phyloP scores from a whole-genome alignment of 2,888 invertebrate genomes.

The Cenopis cana region DNA sequence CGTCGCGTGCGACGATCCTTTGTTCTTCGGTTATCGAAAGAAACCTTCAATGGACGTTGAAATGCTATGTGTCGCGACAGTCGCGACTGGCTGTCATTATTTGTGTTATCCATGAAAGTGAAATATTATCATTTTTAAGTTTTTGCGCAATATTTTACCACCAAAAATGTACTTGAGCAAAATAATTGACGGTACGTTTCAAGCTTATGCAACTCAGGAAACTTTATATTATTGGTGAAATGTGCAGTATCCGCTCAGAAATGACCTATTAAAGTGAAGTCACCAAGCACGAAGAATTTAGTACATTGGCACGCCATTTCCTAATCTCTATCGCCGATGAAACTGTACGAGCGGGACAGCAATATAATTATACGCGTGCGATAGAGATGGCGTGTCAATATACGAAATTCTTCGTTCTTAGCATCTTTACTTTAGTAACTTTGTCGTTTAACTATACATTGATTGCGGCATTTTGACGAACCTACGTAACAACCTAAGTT shows the following conservation, averaged over 20 bases:
- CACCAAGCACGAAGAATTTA: no score
- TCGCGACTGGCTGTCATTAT: background rate
- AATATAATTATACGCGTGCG: no score
- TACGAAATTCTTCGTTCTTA: no score
- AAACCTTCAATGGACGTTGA: constrained; percentile 60
- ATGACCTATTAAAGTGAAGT: no score
- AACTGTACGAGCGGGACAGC: no score
- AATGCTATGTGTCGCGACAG: background rate
- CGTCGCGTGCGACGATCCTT: constrained; percentile 52
- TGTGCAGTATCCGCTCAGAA: no score
- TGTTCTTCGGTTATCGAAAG: constrained; percentile 49
- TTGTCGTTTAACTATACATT: background rate
- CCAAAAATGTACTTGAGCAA: constrained; percentile 37
- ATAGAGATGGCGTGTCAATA: no score
- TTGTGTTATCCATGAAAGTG: constrained; percentile 59
- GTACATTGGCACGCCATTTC: no score
- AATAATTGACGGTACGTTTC: constrained; percentile 25
- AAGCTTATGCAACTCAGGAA: constrained; percentile 9
- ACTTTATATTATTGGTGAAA: background rate
- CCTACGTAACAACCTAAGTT: no score
- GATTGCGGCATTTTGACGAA: background rate
- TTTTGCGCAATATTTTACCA: constrained; percentile 29
- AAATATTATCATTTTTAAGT: constrained; percentile 50
- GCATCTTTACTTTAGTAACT: no score
- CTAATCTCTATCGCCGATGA: no score